A percentile compares a stretch with the other conserved stretches of the same genome.
Evolutionary conservation across 1,140 invertebrate species (phyloP).

Genomic region (Galleria mellonella): DNA sequence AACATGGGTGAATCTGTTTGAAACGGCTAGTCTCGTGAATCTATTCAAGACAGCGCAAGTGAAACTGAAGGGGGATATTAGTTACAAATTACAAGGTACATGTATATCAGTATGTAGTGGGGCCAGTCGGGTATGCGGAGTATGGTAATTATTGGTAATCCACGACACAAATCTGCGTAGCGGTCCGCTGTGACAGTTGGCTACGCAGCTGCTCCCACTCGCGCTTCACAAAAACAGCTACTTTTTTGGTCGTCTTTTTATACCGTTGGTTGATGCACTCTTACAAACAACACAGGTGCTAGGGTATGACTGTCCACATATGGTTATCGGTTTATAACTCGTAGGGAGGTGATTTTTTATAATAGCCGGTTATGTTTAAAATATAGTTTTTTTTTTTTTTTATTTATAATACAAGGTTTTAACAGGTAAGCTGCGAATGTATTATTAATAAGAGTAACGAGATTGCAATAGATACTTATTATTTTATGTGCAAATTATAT

Average conservation of each 20-base stretch:
- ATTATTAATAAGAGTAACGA: no score
- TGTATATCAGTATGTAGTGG: no score
- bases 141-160: conserved; percentile 52
- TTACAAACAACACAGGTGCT: conserved; percentile 73
- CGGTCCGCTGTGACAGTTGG: conserved; percentile 61
- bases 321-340: conserved; percentile 54
- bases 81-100: no score
- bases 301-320: conserved; percentile 61
- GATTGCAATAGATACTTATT: no score
- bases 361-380: conserved; percentile 10
- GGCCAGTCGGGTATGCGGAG: conserved; percentile 9
- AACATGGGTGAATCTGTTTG: no score
- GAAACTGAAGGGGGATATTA: no score
- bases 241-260: conserved; percentile 67
- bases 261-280: conserved; percentile 52
- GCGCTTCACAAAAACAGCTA: conserved; percentile 64
- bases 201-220: conserved; percentile 56
- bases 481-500: no score
- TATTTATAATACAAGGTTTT: no score
- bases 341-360: conserved; percentile 46
- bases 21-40: no score
- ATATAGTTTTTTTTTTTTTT: no score
- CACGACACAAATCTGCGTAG: conserved; percentile 55
- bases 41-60: no score
- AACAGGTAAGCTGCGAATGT: no score